Evolutionary conservation across 2,888 invertebrate genomes (phyloP).

Genomic region (Cryptocheilus praepositus): DNA sequence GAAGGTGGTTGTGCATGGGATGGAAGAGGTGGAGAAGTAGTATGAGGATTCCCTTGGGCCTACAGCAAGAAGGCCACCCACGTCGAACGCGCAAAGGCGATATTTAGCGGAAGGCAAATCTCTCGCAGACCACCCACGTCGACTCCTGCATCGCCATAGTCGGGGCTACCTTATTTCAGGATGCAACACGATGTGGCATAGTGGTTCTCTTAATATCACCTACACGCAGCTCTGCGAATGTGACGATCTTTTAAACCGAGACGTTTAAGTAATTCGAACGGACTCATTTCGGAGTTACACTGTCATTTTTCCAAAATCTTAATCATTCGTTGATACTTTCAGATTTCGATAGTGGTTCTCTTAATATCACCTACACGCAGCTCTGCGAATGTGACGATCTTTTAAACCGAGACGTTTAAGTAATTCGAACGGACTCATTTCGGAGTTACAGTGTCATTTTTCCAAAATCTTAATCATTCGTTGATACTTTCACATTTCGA

Average conservation of each 20-base stretch:
- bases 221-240: conserved; percentile 4
- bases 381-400: not conserved
- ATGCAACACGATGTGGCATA: conserved; percentile 43
- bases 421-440: no score
- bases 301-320: no score
- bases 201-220: conserved; percentile 25
- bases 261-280: not conserved
- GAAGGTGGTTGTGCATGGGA: conserved; percentile 13
- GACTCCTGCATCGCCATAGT: conserved; percentile 60
- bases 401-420: not conserved
- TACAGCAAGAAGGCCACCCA: conserved; percentile 67
- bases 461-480: no score
- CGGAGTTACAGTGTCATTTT: no score
- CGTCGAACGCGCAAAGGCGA: conserved; percentile 73
- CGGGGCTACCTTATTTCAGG: conserved; percentile 67
- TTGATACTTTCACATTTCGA: no score
- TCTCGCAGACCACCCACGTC: conserved; percentile 71
- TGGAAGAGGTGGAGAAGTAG: conserved; percentile 36
- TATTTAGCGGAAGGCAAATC: conserved; percentile 74
- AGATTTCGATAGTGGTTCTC: conserved; percentile 33
- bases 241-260: not conserved
- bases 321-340: no score
- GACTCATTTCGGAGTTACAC: no score
- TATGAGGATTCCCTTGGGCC: conserved; percentile 51
- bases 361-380: conserved; percentile 18